A percentile compares a stretch with the other conserved stretches of the same genome.
phyloP scores from a whole-genome alignment of 2,888 invertebrate species.

The Epicampocera succincta region DNA sequence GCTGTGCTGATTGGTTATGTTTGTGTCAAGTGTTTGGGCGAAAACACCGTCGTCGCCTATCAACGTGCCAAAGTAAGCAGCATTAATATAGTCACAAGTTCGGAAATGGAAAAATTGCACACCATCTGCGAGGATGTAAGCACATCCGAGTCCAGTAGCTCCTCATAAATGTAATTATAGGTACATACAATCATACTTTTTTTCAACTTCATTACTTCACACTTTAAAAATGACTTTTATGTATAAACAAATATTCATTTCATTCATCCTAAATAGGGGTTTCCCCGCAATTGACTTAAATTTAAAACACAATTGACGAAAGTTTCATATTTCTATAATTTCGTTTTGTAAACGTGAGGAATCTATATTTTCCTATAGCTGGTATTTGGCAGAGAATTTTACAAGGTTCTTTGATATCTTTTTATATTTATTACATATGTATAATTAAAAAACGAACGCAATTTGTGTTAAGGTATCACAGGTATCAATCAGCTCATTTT shows the following conservation, averaged over 20 bases:
- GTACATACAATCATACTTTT: neutral
- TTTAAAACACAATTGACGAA: neutral
- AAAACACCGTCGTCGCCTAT: constrained; percentile 94
- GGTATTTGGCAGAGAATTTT: constrained; percentile 11
- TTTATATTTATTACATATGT: too few relatives aligned
- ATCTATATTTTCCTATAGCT: constrained; percentile 31
- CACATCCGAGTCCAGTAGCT: constrained; percentile 38
- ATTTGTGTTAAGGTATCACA: constrained; percentile 15
- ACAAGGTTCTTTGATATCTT: constrained; percentile 14
- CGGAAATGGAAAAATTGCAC: constrained; percentile 80
- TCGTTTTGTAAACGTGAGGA: constrained; percentile 3
- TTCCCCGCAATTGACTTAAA: constrained; percentile 36
- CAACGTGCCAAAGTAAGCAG: constrained; percentile 94
- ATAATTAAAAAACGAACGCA: neutral
- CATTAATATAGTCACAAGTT: constrained; percentile 86
- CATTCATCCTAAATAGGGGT: constrained; percentile 14
- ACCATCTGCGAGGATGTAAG: constrained; percentile 81
- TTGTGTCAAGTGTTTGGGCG: constrained; percentile 92
- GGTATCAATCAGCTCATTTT: neutral
- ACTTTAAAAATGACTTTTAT: constrained; percentile 27
- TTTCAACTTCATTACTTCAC: neutral
- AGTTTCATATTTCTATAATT: constrained; percentile 14
- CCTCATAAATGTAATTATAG: constrained; percentile 50
- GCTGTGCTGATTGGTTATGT: constrained; percentile 92
- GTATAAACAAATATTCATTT: constrained; percentile 29